Evolutionary conservation across 1,140 invertebrate species (phyloP), one percentile per base, ranked within the genome.

Genomic region (Goniozus legneri): DNA sequence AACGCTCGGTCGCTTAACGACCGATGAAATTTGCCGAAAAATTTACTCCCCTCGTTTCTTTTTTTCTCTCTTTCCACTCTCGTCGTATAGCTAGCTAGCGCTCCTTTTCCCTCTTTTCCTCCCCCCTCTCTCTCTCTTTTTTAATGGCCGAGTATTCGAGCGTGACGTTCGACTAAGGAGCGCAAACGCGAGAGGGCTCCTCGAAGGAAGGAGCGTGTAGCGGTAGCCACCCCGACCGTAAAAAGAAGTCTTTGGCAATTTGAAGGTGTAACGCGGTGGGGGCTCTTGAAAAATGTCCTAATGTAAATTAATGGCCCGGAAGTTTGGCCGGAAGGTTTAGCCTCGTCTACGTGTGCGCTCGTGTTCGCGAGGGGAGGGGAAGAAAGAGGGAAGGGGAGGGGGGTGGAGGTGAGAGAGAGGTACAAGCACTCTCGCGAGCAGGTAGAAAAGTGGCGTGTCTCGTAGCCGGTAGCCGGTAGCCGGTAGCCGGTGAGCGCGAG

Each of bases 261-360:
- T 60, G 47, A 56, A 60, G 43, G 49, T 49, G 50, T 45, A 50
- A 53, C 47, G 31, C 44, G 39, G 30, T 49, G 22, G 32, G 47
- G 37, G 45, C 56, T 60, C 57, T 62, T 66, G 61, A 62, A 62
- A 65, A 65, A 67, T 67, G 61, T 57, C 59, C 58, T 60, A 61
- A 59, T 67, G 60, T 57, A 64, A 67, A 68, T 70, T 70, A 70
- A 68, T 67, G 61, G 60, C 41, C 49, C 53, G 54, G 54, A 69
- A 69, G 66, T 67, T 67, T 61, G 44, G 56, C 46, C 42, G 35
- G 47, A 45, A 59, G 44, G 42, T 45, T 49, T 56, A 60, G 58
- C 57, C 52, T 51, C n/a, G n/a, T n/a, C n/a, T n/a, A n/a, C n/a
- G n/a, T n/a, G n/a, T n/a, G n/a, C n/a, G n/a, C n/a, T n/a, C n/a